A percentile compares a stretch with the other conserved stretches of the same genome.
Evolutionary conservation across 2,113 vertebrate genomes (phyloP).

Genomic region (Tricholaema leucomelas): DNA sequence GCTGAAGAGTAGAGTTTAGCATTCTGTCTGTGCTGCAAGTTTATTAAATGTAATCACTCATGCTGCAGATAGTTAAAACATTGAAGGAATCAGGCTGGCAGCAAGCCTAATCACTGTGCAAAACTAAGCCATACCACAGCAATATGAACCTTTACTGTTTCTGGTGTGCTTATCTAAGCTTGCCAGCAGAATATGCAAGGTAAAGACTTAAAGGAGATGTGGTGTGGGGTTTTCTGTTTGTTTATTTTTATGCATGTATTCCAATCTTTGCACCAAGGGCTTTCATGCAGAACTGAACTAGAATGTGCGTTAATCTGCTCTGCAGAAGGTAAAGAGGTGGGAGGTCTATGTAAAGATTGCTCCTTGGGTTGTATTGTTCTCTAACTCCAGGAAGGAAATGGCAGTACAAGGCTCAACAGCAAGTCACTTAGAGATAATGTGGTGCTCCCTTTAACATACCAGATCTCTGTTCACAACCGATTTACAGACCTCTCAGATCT

Average conservation of each 20-base stretch:
- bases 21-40: background rate
- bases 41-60: conserved; percentile 41
- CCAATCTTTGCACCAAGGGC: background rate
- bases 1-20: background rate
- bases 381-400: background rate
- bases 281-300: background rate
- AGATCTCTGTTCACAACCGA: background rate
- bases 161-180: background rate
- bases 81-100: conserved; percentile 25
- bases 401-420: background rate
- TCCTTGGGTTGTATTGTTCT: background rate
- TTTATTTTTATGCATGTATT: background rate
- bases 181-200: background rate
- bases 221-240: background rate
- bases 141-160: background rate
- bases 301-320: background rate
- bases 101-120: background rate
- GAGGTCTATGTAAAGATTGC: background rate
- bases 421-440: background rate
- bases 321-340: background rate
- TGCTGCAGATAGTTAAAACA: conserved; percentile 28
- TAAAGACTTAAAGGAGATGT: background rate
- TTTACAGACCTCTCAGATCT: background rate
- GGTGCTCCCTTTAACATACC: background rate
- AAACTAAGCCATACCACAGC: background rate